Conservation (phyloP, 2,797 vertebrate genomes). For the Megaceryle alcyon region DNA sequence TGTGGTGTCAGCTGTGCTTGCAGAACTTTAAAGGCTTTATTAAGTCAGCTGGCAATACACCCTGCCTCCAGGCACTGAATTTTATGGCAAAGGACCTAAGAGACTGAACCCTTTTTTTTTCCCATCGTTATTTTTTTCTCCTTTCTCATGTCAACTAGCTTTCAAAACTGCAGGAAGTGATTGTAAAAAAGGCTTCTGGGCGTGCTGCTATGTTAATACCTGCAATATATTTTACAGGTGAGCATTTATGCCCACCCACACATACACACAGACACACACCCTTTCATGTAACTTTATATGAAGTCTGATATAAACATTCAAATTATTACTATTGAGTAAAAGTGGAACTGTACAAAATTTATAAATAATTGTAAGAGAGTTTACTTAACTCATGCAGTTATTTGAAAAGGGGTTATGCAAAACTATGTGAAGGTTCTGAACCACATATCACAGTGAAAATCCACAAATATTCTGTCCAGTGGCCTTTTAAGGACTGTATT, state of each 20-base stretch:
- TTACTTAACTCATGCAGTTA: background rate
- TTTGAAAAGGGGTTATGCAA: background rate
- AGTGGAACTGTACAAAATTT: background rate
- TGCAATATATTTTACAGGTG: background rate
- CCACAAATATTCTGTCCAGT: background rate
- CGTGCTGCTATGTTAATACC: background rate
- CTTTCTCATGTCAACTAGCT: background rate
- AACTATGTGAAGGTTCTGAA: background rate
- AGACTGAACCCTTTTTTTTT: background rate
- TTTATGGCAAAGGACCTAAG: conserved; percentile 19
- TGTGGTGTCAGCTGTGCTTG: conserved; percentile 46
- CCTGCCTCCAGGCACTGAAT: conserved; percentile 41
- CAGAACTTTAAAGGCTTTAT: conserved; percentile 59
- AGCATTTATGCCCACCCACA: background rate
- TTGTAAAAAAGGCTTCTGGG: conserved; percentile 21
- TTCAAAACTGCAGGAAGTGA: conserved; percentile 1
- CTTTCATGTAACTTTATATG: background rate
- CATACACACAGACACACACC: background rate
- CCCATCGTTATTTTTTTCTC: background rate
- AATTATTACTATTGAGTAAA: background rate
- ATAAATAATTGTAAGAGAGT: background rate
- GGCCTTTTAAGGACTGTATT: background rate
- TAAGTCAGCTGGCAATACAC: conserved; percentile 64
- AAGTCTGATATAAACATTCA: background rate
- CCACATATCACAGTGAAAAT: background rate